A percentile compares a stretch with the other conserved stretches of the same genome.
phyloP scores from a whole-genome alignment of 2,888 invertebrate genomes.

The Platycnemis pennipes region DNA sequence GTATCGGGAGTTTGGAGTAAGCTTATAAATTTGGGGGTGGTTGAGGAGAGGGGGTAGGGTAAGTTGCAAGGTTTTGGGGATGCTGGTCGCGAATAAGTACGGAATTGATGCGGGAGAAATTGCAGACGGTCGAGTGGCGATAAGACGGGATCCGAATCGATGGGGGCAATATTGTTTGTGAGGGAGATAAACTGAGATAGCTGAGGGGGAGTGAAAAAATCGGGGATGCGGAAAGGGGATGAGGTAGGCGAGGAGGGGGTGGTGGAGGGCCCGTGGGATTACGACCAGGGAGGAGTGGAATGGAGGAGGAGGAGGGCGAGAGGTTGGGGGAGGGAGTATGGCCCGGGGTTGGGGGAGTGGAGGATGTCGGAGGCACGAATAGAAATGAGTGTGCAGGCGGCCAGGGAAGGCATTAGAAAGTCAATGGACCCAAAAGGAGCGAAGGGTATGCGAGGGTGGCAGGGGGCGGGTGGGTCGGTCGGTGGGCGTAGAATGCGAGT shows the following conservation, averaged over 20 bases:
- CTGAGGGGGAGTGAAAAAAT: constrained; percentile 30
- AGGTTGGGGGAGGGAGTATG: not conserved
- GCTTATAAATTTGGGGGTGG: not conserved
- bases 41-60: not conserved
- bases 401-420: constrained; percentile 55
- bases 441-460: constrained; percentile 40
- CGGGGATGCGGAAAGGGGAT: not conserved
- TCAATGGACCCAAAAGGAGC: constrained; percentile 63
- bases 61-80: not conserved
- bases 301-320: not conserved
- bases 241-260: not conserved
- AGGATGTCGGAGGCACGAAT: constrained; percentile 32
- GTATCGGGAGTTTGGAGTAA: not conserved
- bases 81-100: not conserved
- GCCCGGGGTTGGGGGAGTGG: not conserved
- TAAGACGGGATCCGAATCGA: constrained; percentile 48
- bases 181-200: constrained; percentile 49
- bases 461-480: not conserved
- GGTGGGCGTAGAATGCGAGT: not conserved
- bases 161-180: constrained; percentile 57
- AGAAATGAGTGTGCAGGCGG: constrained; percentile 62
- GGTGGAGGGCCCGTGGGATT: not conserved
- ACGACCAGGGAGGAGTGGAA: not conserved
- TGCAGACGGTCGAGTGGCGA: constrained; percentile 46
- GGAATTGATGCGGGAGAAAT: constrained; percentile 44